These are phyloP conservation scores for Acrocephalus arundinaceus DNA, from an alignment of 2,113 vertebrate species.

Conservation along the genomic window DNA sequence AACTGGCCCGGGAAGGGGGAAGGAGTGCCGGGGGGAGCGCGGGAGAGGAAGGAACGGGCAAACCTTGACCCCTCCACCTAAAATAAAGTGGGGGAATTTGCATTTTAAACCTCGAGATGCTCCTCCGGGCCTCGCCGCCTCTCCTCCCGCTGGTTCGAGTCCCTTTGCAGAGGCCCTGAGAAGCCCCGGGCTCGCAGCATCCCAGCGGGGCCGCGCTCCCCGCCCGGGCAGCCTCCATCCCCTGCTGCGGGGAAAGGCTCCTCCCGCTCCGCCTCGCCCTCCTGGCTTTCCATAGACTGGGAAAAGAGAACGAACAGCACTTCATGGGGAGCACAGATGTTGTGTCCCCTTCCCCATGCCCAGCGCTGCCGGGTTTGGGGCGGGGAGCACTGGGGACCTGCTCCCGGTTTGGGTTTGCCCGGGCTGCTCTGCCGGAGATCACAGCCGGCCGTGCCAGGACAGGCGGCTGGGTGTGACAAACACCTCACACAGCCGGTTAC, in stretches of 20 bases:
- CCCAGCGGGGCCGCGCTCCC: not conserved
- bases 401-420: not conserved
- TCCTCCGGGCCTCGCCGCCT: conserved; percentile 22
- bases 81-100: conserved; percentile 77
- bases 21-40: not conserved
- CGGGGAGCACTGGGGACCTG: not conserved
- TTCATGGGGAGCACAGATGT: conserved; percentile 21
- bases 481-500: fast-evolving
- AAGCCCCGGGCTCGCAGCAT: conserved; percentile 21
- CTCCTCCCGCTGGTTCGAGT: not conserved
- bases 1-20: conserved; percentile 48
- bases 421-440: not conserved
- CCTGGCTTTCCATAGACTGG: conserved; percentile 50
- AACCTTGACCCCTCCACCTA: conserved; percentile 76
- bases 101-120: conserved; percentile 73
- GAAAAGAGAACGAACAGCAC: not conserved
- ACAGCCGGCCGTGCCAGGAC: not conserved
- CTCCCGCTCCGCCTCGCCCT: conserved; percentile 47
- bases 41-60: conserved; percentile 67
- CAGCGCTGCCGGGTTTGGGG: not conserved
- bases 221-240: not conserved
- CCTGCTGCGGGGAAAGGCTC: conserved; percentile 62
- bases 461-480: not conserved
- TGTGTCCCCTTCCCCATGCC: not conserved
- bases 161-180: conserved; percentile 68